Percentiles rank a stretch among this genome's conserved stretches.
These are phyloP conservation scores for Nibea coibor DNA, from an alignment of 2,113 vertebrate species.

Conservation along the genomic window DNA sequence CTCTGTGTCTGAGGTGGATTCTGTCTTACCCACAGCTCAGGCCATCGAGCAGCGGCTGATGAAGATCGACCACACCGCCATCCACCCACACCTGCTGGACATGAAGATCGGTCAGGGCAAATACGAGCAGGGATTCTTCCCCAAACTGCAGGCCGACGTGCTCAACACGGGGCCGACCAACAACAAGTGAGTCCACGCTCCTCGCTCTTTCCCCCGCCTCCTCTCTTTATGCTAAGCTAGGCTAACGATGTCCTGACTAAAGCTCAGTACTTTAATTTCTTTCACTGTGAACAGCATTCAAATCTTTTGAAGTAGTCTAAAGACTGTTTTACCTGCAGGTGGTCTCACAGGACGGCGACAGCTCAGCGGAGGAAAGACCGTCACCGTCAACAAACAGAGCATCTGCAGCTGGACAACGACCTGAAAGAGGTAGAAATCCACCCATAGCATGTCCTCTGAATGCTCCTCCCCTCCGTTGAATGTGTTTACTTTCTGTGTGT, in stretches of 20 bases:
- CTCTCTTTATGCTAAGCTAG: too few species aligned
- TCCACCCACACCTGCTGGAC: slow-evolving; percentile 93
- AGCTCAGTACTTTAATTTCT: too few species aligned
- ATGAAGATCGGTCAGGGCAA: slow-evolving; percentile 98
- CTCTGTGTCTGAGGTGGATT: neutral
- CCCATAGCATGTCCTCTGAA: neutral
- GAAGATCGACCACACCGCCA: slow-evolving; percentile 94
- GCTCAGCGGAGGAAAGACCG: slow-evolving; percentile 89
- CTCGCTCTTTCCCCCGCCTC: too few species aligned
- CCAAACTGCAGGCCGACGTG: slow-evolving; percentile 91
- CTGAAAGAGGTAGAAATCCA: slow-evolving; percentile 87
- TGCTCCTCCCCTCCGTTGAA: neutral
- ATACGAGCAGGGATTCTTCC: slow-evolving; percentile 93
- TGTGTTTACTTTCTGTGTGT: slow-evolving; percentile 1
- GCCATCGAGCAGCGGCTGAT: slow-evolving; percentile 91
- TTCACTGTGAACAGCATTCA: neutral
- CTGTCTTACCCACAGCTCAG: slow-evolving; percentile 83
- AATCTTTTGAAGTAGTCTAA: neutral
- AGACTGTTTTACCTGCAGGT: slow-evolving; percentile 74
- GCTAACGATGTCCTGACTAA: too few species aligned
- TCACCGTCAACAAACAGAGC: slow-evolving; percentile 88
- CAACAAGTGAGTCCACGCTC: slow-evolving; percentile 88
- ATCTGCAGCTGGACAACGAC: slow-evolving; percentile 88
- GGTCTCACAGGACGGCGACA: slow-evolving; percentile 87
- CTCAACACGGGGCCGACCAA: slow-evolving; percentile 88